phyloP scores from a whole-genome alignment of 2,888 invertebrate species.

The Orthonevra nobilis region DNA sequence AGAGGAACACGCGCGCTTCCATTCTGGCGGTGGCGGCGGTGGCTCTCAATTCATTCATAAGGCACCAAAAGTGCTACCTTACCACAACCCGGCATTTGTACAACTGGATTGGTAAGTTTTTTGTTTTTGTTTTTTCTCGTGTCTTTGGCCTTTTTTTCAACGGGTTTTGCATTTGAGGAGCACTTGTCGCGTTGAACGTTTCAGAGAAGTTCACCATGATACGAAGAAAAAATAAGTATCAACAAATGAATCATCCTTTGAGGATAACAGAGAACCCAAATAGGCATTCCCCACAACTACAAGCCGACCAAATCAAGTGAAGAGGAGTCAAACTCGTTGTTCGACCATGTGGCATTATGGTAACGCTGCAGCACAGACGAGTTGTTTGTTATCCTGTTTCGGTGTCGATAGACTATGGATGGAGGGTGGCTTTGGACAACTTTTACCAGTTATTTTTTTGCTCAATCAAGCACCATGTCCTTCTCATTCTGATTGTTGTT shows the following conservation, averaged over 20 bases:
- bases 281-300: constrained; percentile 30
- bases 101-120: constrained; percentile 70
- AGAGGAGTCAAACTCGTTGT: constrained; percentile 67
- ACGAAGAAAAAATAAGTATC: constrained; percentile 29
- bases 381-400: constrained; percentile 65
- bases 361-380: constrained; percentile 13
- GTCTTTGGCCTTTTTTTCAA: constrained; percentile 23
- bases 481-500: constrained; percentile 50
- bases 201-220: too few relatives aligned
- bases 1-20: constrained; percentile 54
- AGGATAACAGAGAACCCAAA: constrained; percentile 28
- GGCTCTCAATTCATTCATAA: constrained; percentile 69
- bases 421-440: constrained; percentile 56
- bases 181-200: constrained; percentile 28
- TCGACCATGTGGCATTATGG: constrained; percentile 43
- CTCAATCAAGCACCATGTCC: constrained; percentile 59
- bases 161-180: constrained; percentile 67
- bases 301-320: constrained; percentile 10
- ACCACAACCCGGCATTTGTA: constrained; percentile 54
- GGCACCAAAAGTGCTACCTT: constrained; percentile 69
- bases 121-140: not conserved
- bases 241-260: constrained; percentile 46
- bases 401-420: constrained; percentile 56
- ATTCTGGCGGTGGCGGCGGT: too few relatives aligned
- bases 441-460: too few relatives aligned